These are phyloP conservation scores for Telmatherina bonti DNA, from an alignment of 2,797 vertebrate species.

Conservation along the genomic window DNA sequence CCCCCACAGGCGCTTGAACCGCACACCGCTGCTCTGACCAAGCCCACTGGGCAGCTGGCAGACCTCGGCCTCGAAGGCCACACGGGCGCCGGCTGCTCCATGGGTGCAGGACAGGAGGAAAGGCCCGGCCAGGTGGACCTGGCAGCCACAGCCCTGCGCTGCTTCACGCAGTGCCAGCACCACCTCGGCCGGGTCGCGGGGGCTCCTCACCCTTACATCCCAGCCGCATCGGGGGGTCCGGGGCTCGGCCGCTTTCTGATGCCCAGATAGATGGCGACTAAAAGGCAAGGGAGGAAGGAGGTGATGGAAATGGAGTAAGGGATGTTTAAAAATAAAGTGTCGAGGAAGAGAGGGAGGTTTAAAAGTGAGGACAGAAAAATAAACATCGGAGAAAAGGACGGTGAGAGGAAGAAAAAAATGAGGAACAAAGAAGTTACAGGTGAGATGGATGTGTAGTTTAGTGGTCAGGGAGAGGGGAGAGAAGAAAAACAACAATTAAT, in stretches of 20 bases:
- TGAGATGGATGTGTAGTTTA: constrained; percentile 2
- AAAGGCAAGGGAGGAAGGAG: neutral
- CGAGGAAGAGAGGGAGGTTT: too few species aligned
- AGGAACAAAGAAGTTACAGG: neutral
- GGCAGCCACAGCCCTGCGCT: constrained; percentile 86
- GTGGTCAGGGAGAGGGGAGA: constrained; percentile 18
- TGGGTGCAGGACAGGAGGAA: constrained; percentile 93
- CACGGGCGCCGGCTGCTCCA: constrained; percentile 86
- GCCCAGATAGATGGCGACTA: constrained; percentile 97
- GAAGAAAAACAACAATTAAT: constrained; percentile 39
- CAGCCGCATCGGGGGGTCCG: constrained; percentile 93
- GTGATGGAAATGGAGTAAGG: neutral
- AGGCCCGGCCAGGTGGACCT: constrained; percentile 89
- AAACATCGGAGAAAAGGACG: neutral
- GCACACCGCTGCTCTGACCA: constrained; percentile 86
- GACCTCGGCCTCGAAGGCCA: constrained; percentile 92
- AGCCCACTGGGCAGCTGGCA: constrained; percentile 89
- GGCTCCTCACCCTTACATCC: constrained; percentile 91
- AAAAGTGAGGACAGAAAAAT: neutral
- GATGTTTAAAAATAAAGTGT: too few species aligned
- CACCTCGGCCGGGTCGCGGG: constrained; percentile 88
- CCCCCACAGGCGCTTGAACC: constrained; percentile 90
- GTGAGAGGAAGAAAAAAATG: neutral
- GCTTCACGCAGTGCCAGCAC: constrained; percentile 88
- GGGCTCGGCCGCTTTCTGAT: constrained; percentile 94